phyloP scores from a whole-genome alignment of 2,888 invertebrate species.

The Dendrolimus houi region DNA sequence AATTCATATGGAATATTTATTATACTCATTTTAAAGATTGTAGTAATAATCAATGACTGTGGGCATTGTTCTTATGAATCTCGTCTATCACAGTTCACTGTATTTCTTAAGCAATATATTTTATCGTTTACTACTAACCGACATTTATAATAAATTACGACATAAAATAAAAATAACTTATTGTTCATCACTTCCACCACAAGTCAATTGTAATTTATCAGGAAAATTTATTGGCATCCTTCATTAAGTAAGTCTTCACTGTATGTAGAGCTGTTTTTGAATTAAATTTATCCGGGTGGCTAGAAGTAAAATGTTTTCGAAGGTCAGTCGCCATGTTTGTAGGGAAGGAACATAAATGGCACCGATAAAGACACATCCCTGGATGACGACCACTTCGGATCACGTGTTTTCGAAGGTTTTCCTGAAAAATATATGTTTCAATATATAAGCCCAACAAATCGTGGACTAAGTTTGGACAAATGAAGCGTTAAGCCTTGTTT shows the following conservation, averaged over 20 bases:
- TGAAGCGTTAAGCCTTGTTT: no score
- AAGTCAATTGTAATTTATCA: background rate
- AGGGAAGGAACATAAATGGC: conserved; percentile 78
- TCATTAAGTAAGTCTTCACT: conserved; percentile 45
- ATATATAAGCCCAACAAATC: background rate
- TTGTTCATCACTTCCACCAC: background rate
- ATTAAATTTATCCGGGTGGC: conserved; percentile 74
- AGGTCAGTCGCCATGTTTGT: conserved; percentile 82
- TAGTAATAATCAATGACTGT: no score
- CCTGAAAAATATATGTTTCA: conserved; percentile 64
- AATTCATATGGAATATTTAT: no score
- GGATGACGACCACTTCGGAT: conserved; percentile 86
- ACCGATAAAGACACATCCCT: conserved; percentile 87
- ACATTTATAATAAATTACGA: background rate
- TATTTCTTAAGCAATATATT: no score
- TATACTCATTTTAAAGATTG: no score
- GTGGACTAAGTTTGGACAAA: background rate
- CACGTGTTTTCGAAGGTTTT: conserved; percentile 92
- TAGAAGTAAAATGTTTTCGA: conserved; percentile 77
- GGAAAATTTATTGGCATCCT: conserved; percentile 7
- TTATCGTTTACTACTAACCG: background rate
- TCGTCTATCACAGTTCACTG: no score
- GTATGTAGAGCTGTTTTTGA: conserved; percentile 63
- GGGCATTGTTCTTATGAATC: no score
- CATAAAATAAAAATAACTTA: background rate